Conservation (phyloP, 2,888 invertebrate species). For the Salpingus planirostris region DNA sequence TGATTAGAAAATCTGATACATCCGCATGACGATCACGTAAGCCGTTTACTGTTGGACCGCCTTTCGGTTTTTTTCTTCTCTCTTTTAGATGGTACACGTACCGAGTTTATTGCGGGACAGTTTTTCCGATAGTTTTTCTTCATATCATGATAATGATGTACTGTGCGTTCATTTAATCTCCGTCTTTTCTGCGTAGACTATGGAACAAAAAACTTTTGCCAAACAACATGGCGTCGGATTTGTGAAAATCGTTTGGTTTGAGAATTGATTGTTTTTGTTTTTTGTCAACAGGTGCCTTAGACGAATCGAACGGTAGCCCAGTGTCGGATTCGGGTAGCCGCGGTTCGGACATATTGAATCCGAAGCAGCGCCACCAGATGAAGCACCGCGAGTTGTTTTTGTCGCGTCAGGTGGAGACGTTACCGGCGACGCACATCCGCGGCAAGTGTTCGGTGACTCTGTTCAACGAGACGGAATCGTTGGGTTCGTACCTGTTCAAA, state of each 20-base stretch:
- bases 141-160: too few relatives aligned
- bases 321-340: slow-evolving; percentile 22
- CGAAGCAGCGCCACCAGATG: slow-evolving; percentile 88
- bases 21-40: slow-evolving; percentile 3
- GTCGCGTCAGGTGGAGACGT: slow-evolving; percentile 93
- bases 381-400: slow-evolving; percentile 97
- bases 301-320: slow-evolving; percentile 35
- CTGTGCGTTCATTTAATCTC: too few relatives aligned
- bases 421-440: slow-evolving; percentile 97
- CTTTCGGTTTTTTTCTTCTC: background rate
- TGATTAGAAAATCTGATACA: too few relatives aligned
- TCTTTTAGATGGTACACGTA: background rate
- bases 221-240: too few relatives aligned
- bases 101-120: background rate
- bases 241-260: too few relatives aligned
- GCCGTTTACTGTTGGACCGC: background rate
- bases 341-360: slow-evolving; percentile 53
- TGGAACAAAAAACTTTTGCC: too few relatives aligned
- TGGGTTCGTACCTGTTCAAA: slow-evolving; percentile 91
- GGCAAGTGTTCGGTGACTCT: slow-evolving; percentile 99
- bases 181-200: too few relatives aligned
- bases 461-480: slow-evolving; percentile 97
- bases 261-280: background rate
- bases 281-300: slow-evolving; percentile 37
- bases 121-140: too few relatives aligned